Percentiles rank a stretch among this genome's conserved stretches.
Evolutionary conservation across 2,888 invertebrate species (phyloP).

Genomic region (Eupithecia exiguata): DNA sequence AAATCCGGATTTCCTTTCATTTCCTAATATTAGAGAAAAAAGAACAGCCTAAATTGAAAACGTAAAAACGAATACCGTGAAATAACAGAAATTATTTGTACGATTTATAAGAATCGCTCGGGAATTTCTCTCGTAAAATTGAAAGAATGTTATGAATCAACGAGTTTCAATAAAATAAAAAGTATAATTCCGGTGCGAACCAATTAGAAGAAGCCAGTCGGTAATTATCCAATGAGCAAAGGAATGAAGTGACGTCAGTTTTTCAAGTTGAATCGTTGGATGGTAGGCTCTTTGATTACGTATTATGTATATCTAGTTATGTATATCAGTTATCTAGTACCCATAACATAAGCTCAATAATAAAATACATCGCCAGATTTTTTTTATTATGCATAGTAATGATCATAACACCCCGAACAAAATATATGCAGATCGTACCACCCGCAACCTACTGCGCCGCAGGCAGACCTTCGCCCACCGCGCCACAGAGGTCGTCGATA

Average conservation of each 20-base stretch:
- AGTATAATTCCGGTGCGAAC: not conserved
- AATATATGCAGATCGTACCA: too few relatives aligned
- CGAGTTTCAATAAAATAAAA: not conserved
- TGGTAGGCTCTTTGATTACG: not conserved
- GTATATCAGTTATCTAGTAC: not conserved
- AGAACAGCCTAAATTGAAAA: slow-evolving; percentile 6
- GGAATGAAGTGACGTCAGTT: not conserved
- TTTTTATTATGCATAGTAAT: too few relatives aligned
- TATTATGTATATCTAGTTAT: too few relatives aligned
- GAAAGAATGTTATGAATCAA: slow-evolving; percentile 1
- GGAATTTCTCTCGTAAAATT: slow-evolving; percentile 5
- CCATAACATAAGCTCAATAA: too few relatives aligned
- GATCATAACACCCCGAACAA: too few relatives aligned
- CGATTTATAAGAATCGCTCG: slow-evolving; percentile 11
- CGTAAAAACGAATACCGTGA: slow-evolving; percentile 9
- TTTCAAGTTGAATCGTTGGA: not conserved
- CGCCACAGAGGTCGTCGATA: too few relatives aligned
- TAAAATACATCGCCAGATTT: too few relatives aligned
- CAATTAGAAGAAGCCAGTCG: slow-evolving; percentile 9
- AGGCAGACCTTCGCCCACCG: too few relatives aligned
- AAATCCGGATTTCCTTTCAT: not conserved
- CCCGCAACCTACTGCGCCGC: too few relatives aligned
- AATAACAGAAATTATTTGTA: slow-evolving; percentile 11
- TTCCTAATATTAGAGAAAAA: not conserved
- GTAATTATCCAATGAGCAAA: slow-evolving; percentile 1